Base-by-base conservation (phyloP, 1,140 invertebrate species). In the Trichonephila inaurata region DNA sequence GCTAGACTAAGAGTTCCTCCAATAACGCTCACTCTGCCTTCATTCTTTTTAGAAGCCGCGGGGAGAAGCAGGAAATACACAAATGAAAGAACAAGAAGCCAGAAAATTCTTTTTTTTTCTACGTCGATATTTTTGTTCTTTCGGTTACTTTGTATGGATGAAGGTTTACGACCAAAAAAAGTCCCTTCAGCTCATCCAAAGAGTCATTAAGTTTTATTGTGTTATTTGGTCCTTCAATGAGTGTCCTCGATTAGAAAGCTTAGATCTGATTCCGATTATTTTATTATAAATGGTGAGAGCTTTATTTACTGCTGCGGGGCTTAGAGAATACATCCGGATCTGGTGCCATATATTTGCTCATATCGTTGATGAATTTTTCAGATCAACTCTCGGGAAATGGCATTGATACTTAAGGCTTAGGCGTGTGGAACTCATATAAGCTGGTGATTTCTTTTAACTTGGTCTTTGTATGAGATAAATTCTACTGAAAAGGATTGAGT, bases 201-300 rank as follows among this genome's bases (percentile, higher is more conserved):
- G 64, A 72, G 88, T 89, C 88, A 89, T 89, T 89, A 89, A 89
- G 88, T 89, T 89, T 89, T 89, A 89, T 89, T 89, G 69, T 89
- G 66, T 89, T 89, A 89, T 77, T 89, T 24, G 44, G 88, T 77
- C 66, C 58, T 89, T 72, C 62, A 88, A 88, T 88, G 44, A 64
- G 62, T 21, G 61, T 64, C 10, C 88, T 77, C 88, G 88, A 89
- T 89, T 89, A 89, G 58, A 77, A 58, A 77, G 64, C 88, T 89
- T 89, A 60, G 64, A 89, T 89, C 64, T 89, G 88, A 89, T 89
- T 89, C 44, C 66, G 88, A 89, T 89, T 51, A 72, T 69, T 89
- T 89, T 77, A 89, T 89, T 89, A 72, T 89, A 89, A 72, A 89
- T 89, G 58, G 58, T 40, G 64, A 24, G 44, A 77, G 88, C n/a